A percentile compares a stretch with the other conserved stretches of the same genome.
phyloP scores from a whole-genome alignment of 2,888 invertebrate genomes.

The Eupithecia centaureata region DNA sequence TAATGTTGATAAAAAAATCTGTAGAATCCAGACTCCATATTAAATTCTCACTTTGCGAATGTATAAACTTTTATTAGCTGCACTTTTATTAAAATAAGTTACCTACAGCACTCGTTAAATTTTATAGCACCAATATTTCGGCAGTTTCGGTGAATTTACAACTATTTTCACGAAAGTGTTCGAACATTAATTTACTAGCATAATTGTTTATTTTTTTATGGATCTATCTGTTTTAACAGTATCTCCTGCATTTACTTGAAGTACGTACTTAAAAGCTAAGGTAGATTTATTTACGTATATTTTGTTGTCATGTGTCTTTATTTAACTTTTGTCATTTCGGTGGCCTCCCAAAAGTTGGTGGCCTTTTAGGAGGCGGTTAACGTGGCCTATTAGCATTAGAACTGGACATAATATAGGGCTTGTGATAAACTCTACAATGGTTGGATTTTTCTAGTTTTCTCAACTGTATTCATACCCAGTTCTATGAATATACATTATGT shows the following conservation, averaged over 20 bases:
- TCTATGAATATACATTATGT: neutral
- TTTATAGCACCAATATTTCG: constrained; percentile 3
- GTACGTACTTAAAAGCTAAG: neutral
- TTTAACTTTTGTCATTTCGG: too few relatives aligned
- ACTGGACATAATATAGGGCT: too few relatives aligned
- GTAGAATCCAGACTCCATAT: neutral
- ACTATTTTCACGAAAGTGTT: neutral
- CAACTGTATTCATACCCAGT: neutral
- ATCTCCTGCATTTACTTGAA: neutral
- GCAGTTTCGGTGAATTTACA: constrained; percentile 1
- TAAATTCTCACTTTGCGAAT: neutral
- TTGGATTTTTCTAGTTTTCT: too few relatives aligned
- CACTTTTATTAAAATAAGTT: constrained; percentile 6
- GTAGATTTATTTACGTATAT: too few relatives aligned
- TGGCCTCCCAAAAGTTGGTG: too few relatives aligned
- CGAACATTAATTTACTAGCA: neutral
- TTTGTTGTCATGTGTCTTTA: too few relatives aligned
- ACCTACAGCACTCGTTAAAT: constrained; percentile 4
- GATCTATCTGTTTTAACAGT: neutral
- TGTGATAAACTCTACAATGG: too few relatives aligned
- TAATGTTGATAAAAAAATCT: neutral
- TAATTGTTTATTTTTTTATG: neutral
- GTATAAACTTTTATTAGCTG: constrained; percentile 3
- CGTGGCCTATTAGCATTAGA: too few relatives aligned
- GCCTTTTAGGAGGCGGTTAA: too few relatives aligned